These are phyloP conservation scores for Mormyrus iriodes DNA, from an alignment of 2,113 vertebrate species.

Conservation along the genomic window DNA sequence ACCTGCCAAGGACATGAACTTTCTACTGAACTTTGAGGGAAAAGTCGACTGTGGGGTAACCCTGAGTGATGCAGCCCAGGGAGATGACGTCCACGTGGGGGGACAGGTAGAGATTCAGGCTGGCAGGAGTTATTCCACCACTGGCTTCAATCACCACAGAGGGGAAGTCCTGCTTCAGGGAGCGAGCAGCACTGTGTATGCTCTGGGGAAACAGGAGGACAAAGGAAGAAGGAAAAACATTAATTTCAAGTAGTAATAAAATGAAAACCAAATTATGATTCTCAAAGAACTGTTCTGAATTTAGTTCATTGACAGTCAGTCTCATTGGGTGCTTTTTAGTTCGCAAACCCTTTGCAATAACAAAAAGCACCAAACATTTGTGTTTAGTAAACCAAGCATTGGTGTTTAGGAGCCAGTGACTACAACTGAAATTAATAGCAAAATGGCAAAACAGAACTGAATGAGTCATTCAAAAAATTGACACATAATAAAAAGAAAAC, in stretches of 20 bases:
- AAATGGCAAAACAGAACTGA: no score
- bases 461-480: no score
- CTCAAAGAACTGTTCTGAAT: not conserved
- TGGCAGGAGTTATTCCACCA: conserved; percentile 63
- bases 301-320: not conserved
- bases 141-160: conserved; percentile 65
- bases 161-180: conserved; percentile 61
- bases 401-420: no score
- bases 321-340: not conserved
- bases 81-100: conserved; percentile 68
- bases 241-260: not conserved
- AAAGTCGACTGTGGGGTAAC: conserved; percentile 68
- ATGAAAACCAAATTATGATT: not conserved
- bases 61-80: conserved; percentile 74
- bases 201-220: conserved; percentile 45
- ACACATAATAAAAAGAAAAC: no score
- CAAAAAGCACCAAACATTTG: no score
- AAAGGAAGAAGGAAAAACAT: not conserved
- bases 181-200: conserved; percentile 53
- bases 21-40: conserved; percentile 64
- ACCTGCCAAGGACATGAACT: not conserved
- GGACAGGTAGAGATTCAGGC: conserved; percentile 57
- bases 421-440: no score
- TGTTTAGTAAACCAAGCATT: no score
- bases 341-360: no score